Evolutionary conservation across 1,140 invertebrate species (phyloP), one percentile per base, ranked within the genome.

Genomic region (Pollicipes pollicipes): DNA sequence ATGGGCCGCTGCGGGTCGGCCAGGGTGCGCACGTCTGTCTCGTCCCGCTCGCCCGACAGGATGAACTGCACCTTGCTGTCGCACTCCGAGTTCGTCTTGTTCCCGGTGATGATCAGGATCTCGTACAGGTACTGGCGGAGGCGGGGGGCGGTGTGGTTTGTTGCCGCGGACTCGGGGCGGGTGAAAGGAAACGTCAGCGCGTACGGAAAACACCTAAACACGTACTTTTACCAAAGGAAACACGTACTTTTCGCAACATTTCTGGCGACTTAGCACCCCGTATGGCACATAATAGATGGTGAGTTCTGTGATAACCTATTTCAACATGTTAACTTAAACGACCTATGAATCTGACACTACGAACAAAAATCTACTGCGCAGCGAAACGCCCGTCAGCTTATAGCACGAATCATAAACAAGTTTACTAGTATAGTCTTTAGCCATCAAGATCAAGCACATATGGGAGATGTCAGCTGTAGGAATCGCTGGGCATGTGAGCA

Each of bases 81-180:
- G 3, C 82, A 84, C 32, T 78, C 80, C 37, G 83, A 82, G 72
- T 80, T 78, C 70, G 76, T 78, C 35, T 79, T 76, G 75, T 81
- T 80, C 35, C 84, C 84, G 16, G 84, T 85, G 24, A 78, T 77
- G 0, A 85, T 82, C 0, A 82, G 75, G 31, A 85, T 78, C 72
- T 85, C 83, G 76, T 85, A 85, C 26, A 83, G 78, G 72, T 85
- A 85, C 72, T 81, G 81, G 74, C 84, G n/a, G n/a, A n/a, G n/a
- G n/a, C 83, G 13, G 76, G 73, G 4, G 78, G 75, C 35, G 82
- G 78, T 26, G 63, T 64, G n/a, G 26, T 64, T 26, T 64, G 63
- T 64, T 26, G 26, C 26, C 26, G 63, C n/a, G n/a, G 63, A n/a
- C 6, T 70, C 30, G 10, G 67, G 70, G 13, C 35, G n/a, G 13